Evolutionary conservation across 2,888 invertebrate genomes (phyloP).

Genomic region (Tachina fera): DNA sequence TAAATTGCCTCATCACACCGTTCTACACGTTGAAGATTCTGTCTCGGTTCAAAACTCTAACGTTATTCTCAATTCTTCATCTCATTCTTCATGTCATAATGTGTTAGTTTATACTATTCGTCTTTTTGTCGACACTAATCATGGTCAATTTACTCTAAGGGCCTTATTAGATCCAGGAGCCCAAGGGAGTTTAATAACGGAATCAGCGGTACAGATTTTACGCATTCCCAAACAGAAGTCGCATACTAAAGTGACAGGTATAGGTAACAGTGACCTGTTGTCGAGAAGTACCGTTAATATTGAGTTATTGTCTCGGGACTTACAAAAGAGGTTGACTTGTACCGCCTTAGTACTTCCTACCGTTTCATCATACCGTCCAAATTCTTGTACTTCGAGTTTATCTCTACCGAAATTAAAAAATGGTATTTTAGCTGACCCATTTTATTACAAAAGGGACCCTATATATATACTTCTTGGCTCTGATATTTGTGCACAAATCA

Average conservation of each 20-base stretch:
- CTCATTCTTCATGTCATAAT: background rate
- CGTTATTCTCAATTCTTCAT: background rate
- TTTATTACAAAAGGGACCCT: constrained; percentile 12
- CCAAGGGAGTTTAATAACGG: constrained; percentile 10
- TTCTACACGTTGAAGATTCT: constrained; percentile 2
- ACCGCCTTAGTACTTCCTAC: background rate
- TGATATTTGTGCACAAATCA: constrained; percentile 23
- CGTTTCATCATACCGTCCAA: background rate
- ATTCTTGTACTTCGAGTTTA: background rate
- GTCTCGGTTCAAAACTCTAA: background rate
- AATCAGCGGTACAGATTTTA: no score
- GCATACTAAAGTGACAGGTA: background rate
- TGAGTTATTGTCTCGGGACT: no score
- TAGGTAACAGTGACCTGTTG: no score
- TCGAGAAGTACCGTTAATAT: no score
- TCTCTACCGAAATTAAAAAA: background rate
- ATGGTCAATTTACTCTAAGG: constrained; percentile 1
- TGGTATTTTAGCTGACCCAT: constrained; percentile 6
- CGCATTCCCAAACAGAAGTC: no score
- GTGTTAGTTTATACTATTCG: background rate
- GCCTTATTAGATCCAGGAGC: constrained; percentile 27
- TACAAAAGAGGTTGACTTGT: background rate
- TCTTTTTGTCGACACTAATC: background rate
- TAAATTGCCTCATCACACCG: background rate
- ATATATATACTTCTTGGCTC: constrained; percentile 47